phyloP scores from a whole-genome alignment of 1,140 invertebrate genomes.

The Metaphire vulgaris region DNA sequence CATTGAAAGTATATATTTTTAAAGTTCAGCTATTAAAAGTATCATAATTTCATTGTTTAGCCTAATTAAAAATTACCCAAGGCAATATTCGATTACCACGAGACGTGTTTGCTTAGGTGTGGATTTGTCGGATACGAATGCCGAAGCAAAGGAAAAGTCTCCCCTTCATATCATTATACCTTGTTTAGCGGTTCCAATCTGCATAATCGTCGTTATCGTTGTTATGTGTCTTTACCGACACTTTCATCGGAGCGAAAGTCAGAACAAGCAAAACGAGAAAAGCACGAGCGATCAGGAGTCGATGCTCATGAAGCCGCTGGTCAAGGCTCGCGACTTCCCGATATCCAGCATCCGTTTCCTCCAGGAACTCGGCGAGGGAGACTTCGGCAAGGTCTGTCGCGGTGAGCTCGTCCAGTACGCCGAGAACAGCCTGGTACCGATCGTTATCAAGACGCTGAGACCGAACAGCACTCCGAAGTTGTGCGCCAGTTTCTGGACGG shows the following conservation, averaged over 20 bases:
- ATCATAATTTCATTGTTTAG: no score
- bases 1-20: no score
- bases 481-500: slow-evolving; percentile 77
- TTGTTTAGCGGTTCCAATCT: slow-evolving; percentile 53
- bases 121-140: not conserved
- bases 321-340: slow-evolving; percentile 59
- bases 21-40: no score
- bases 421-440: slow-evolving; percentile 55
- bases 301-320: slow-evolving; percentile 68
- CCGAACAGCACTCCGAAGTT: slow-evolving; percentile 85
- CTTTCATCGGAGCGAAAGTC: slow-evolving; percentile 30
- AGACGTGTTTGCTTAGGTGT: no score
- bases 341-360: slow-evolving; percentile 77
- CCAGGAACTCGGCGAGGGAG: slow-evolving; percentile 90
- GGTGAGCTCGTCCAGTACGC: slow-evolving; percentile 70
- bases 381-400: slow-evolving; percentile 75
- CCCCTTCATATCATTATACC: slow-evolving; percentile 55
- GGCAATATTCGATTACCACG: no score
- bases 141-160: not conserved
- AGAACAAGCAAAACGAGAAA: slow-evolving; percentile 27
- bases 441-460: slow-evolving; percentile 88
- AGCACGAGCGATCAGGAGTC: slow-evolving; percentile 6
- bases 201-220: slow-evolving; percentile 55
- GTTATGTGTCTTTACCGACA: slow-evolving; percentile 48
- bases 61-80: no score